phyloP scores from a whole-genome alignment of 2,888 invertebrate species.

The Dorcus hopei region DNA sequence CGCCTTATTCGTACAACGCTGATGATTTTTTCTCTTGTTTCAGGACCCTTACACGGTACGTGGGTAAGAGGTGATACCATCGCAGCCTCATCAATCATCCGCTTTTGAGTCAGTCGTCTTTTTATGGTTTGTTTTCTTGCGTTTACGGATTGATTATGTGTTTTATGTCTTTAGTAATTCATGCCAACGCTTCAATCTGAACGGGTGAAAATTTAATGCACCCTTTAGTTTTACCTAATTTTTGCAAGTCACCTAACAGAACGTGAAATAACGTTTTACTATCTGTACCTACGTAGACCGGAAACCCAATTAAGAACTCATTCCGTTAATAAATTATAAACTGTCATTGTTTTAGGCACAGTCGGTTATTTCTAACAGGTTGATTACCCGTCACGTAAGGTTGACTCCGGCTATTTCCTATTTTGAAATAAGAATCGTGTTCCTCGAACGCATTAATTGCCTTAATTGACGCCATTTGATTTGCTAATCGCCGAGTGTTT shows the following conservation, averaged over 20 bases:
- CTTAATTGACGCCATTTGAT: constrained; percentile 7
- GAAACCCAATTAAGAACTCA: constrained; percentile 29
- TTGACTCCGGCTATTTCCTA: constrained; percentile 10
- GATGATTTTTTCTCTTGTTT: constrained; percentile 45
- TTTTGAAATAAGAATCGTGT: constrained; percentile 31
- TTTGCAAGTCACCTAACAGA: constrained; percentile 8
- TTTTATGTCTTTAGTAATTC: not conserved
- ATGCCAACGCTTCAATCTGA: not conserved
- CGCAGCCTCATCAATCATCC: constrained; percentile 30
- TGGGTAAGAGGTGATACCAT: constrained; percentile 31
- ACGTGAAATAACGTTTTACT: constrained; percentile 12
- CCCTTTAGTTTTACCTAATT: not conserved
- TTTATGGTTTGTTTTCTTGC: not conserved
- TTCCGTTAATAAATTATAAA: constrained; percentile 31
- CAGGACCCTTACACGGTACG: constrained; percentile 65
- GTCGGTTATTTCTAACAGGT: constrained; percentile 10
- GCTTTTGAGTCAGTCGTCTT: constrained; percentile 5
- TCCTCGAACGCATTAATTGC: constrained; percentile 21
- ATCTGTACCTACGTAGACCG: constrained; percentile 23
- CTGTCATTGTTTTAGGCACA: constrained; percentile 26
- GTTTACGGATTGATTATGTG: not conserved
- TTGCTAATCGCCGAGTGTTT: constrained; percentile 9
- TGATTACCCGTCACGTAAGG: constrained; percentile 10
- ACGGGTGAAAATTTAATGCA: not conserved
- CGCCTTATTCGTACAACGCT: constrained; percentile 17